Percentiles rank a stretch among this genome's conserved stretches.
phyloP scores from a whole-genome alignment of 2,888 invertebrate genomes.

The Cephalotes varians region DNA sequence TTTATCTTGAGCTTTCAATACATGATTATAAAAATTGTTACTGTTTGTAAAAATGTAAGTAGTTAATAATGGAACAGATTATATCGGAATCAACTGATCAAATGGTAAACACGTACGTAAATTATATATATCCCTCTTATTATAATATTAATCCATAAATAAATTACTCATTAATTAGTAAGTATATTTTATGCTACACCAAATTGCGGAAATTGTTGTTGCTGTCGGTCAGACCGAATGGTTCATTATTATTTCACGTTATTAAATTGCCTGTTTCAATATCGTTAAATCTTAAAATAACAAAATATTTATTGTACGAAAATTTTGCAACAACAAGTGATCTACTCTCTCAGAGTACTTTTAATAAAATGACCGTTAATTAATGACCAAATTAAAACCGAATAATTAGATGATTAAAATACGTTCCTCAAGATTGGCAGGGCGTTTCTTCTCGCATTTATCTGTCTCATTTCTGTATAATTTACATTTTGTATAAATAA shows the following conservation, averaged over 20 bases:
- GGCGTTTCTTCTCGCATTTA: background rate
- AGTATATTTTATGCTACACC: conserved; percentile 46
- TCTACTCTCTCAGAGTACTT: background rate
- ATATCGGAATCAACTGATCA: conserved; percentile 46
- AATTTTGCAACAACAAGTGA: background rate
- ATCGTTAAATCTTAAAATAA: conserved; percentile 38
- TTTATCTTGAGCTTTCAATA: background rate
- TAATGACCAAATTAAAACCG: background rate
- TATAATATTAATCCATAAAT: conserved; percentile 52
- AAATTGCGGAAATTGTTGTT: conserved; percentile 48
- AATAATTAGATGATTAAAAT: background rate
- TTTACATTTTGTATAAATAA: background rate
- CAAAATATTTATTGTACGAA: conserved; percentile 16
- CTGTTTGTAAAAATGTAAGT: too few relatives aligned
- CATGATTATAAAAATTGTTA: background rate
- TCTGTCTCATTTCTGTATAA: background rate
- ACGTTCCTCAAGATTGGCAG: background rate
- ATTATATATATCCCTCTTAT: conserved; percentile 44
- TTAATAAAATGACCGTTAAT: background rate
- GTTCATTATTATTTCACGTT: conserved; percentile 47
- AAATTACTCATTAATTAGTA: conserved; percentile 51
- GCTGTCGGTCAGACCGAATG: conserved; percentile 23
- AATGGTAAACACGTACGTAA: conserved; percentile 36
- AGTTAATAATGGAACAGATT: conserved; percentile 34
- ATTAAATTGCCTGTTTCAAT: conserved; percentile 50